phyloP scores from a whole-genome alignment of 2,888 invertebrate genomes.

The Liodrosophila aerea region DNA sequence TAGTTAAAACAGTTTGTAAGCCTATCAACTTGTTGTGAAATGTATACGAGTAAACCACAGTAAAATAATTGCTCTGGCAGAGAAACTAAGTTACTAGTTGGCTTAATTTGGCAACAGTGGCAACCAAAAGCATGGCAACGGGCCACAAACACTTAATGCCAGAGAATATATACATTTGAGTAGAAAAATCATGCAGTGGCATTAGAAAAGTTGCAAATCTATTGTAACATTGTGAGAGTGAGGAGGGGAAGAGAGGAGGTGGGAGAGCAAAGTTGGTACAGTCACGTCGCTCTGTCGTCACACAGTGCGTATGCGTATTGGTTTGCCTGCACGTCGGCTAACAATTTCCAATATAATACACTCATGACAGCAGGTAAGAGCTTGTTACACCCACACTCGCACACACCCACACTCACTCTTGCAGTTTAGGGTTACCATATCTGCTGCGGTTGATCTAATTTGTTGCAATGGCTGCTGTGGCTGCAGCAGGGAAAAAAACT shows the following conservation, averaged over 20 bases:
- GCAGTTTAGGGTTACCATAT: slow-evolving; percentile 5
- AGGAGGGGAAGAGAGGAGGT: neutral
- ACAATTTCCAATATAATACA: slow-evolving; percentile 38
- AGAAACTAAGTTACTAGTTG: slow-evolving; percentile 21
- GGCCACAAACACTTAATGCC: slow-evolving; percentile 14
- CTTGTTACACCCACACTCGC: neutral
- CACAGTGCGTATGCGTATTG: slow-evolving; percentile 24
- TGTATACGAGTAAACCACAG: slow-evolving; percentile 16
- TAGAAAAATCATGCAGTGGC: slow-evolving; percentile 19
- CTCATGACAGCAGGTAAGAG: slow-evolving; percentile 17
- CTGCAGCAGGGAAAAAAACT: slow-evolving; percentile 21
- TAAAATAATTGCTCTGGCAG: slow-evolving; percentile 34
- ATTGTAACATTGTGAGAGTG: neutral
- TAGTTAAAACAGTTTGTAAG: slow-evolving; percentile 13
- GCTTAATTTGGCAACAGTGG: slow-evolving; percentile 29
- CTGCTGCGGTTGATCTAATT: slow-evolving; percentile 33
- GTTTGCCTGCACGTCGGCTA: slow-evolving; percentile 42
- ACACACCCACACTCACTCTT: slow-evolving; percentile 10
- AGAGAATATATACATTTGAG: slow-evolving; percentile 14
- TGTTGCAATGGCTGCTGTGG: slow-evolving; percentile 20
- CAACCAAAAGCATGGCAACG: slow-evolving; percentile 14
- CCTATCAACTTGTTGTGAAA: slow-evolving; percentile 7
- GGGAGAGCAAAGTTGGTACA: slow-evolving; percentile 1
- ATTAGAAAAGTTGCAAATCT: slow-evolving; percentile 14
- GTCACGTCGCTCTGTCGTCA: slow-evolving; percentile 25